These are phyloP conservation scores for Sipha flava DNA, from an alignment of 1,140 invertebrate species.

Conservation along the genomic window DNA sequence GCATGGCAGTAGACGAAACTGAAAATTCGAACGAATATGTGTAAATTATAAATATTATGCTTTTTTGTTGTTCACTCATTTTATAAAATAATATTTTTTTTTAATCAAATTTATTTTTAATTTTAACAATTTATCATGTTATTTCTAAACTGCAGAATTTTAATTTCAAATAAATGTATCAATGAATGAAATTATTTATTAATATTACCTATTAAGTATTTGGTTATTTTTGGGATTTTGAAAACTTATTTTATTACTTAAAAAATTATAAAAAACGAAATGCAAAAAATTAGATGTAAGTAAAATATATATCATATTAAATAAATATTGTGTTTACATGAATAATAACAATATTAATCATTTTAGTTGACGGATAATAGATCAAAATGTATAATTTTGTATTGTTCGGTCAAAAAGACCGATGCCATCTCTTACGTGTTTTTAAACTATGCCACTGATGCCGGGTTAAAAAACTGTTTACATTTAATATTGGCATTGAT, in stretches of 20 bases:
- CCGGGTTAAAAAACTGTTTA: neutral
- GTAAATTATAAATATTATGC: neutral
- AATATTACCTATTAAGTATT: no score
- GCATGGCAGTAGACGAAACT: no score
- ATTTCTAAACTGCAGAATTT: no score
- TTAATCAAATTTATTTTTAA: no score
- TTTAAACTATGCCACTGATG: neutral
- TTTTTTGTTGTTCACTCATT: neutral
- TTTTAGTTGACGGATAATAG: neutral
- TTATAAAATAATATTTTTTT: no score
- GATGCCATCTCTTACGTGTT: neutral
- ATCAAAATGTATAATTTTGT: neutral
- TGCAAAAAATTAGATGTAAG: neutral
- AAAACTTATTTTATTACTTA: neutral
- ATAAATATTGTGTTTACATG: neutral
- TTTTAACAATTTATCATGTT: no score
- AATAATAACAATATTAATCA: neutral
- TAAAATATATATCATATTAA: neutral
- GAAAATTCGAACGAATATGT: no score
- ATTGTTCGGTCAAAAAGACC: neutral
- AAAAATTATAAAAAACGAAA: neutral
- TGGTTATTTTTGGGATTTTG: neutral
- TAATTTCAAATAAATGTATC: no score
- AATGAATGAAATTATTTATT: no score
- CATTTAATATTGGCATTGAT: no score